Conservation (phyloP, 2,888 invertebrate species). For the Tillus elongatus region DNA sequence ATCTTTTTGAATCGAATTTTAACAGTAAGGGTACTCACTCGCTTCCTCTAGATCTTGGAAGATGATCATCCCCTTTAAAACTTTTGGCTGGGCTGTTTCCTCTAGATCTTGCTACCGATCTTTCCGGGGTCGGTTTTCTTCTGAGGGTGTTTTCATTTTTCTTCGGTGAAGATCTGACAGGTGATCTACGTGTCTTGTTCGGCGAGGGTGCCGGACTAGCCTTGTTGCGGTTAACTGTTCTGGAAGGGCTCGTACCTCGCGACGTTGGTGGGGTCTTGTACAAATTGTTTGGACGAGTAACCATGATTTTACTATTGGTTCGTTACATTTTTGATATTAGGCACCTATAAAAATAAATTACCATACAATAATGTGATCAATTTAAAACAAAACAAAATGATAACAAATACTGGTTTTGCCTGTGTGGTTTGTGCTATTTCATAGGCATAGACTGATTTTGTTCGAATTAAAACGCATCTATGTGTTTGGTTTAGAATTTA, state of each 20-base stretch:
- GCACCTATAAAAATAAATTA: too few species aligned
- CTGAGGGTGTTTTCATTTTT: conserved; percentile 13
- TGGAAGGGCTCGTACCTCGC: conserved; percentile 30
- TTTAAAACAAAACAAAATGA: too few species aligned
- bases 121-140: conserved; percentile 17
- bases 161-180: conserved; percentile 15
- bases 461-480: too few species aligned
- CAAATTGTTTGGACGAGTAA: conserved; percentile 28
- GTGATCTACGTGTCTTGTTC: conserved; percentile 12
- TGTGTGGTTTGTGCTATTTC: too few species aligned
- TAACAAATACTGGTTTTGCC: too few species aligned
- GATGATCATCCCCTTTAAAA: conserved; percentile 22
- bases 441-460: too few species aligned
- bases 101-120: conserved; percentile 26
- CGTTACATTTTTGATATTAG: too few species aligned
- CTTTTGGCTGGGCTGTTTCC: conserved; percentile 38
- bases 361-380: too few species aligned
- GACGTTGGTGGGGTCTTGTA: conserved; percentile 32
- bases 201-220: conserved; percentile 14
- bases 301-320: conserved; percentile 24
- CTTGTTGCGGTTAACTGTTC: conserved; percentile 17
- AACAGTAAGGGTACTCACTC: conserved; percentile 45
- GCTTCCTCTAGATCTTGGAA: conserved; percentile 39
- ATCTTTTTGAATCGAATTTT: too few species aligned
- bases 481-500: too few species aligned